Evolutionary conservation across 2,888 invertebrate genomes (phyloP).

Genomic region (Acanthopleura granulata): DNA sequence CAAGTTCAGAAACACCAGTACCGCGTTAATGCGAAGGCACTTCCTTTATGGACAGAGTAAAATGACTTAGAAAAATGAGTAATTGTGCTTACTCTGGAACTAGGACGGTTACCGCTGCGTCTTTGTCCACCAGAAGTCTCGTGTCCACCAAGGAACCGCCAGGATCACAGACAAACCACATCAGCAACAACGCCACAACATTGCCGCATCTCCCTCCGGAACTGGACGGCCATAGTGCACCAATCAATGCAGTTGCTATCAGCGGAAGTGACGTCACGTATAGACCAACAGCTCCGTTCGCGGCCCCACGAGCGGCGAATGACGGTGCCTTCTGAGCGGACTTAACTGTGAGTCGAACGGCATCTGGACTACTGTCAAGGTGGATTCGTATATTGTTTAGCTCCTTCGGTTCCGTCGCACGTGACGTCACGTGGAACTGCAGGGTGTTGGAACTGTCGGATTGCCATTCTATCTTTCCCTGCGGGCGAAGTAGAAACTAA

Average conservation of each 20-base stretch:
- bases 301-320: background rate
- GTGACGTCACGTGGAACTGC: slow-evolving; percentile 10
- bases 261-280: background rate
- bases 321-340: background rate
- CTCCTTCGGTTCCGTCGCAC: slow-evolving; percentile 4
- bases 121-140: slow-evolving; percentile 1
- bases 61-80: no score
- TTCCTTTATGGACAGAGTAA: no score
- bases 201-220: background rate
- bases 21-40: no score
- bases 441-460: slow-evolving; percentile 6
- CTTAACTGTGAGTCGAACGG: background rate
- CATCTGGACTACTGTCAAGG: background rate
- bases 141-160: background rate
- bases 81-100: background rate
- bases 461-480: background rate
- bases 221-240: background rate
- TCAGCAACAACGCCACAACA: background rate
- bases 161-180: slow-evolving; percentile 1
- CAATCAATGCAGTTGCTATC: background rate
- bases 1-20: no score
- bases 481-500: background rate
- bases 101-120: background rate
- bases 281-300: background rate
- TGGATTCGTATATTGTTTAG: background rate